A percentile compares a stretch with the other conserved stretches of the same genome.
These are phyloP conservation scores for Elanoides forficatus DNA, from an alignment of 2,113 vertebrate species.

Conservation along the genomic window DNA sequence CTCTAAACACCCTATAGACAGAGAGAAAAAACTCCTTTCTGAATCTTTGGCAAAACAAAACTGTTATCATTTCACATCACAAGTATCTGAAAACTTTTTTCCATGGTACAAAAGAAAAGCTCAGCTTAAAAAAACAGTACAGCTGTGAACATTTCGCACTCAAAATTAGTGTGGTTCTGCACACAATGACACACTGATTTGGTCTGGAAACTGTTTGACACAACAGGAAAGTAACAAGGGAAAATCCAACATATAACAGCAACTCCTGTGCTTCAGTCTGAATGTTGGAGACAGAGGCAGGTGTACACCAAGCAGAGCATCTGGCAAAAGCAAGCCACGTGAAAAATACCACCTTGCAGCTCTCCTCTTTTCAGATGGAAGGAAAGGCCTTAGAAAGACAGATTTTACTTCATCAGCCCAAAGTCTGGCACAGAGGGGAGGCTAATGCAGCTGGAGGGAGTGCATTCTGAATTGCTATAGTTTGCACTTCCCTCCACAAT, in stretches of 20 bases:
- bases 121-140: neutral
- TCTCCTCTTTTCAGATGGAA: neutral
- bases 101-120: neutral
- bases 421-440: neutral
- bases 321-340: neutral
- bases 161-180: neutral
- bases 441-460: neutral
- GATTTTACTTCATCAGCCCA: neutral
- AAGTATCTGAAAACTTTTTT: neutral
- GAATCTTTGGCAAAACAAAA: neutral
- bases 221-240: neutral
- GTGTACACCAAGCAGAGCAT: neutral
- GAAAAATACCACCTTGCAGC: neutral
- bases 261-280: neutral
- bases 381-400: neutral
- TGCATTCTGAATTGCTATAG: accelerated
- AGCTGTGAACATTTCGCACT: neutral
- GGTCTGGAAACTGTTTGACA: neutral
- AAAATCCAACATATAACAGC: accelerated
- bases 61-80: neutral
- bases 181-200: neutral
- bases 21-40: neutral
- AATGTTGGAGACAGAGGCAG: neutral
- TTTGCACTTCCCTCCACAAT: accelerated
- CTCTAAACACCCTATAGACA: neutral